A percentile compares a stretch with the other conserved stretches of the same genome.
These are phyloP conservation scores for Coluber constrictor DNA, from an alignment of 2,797 vertebrate genomes.

Conservation along the genomic window DNA sequence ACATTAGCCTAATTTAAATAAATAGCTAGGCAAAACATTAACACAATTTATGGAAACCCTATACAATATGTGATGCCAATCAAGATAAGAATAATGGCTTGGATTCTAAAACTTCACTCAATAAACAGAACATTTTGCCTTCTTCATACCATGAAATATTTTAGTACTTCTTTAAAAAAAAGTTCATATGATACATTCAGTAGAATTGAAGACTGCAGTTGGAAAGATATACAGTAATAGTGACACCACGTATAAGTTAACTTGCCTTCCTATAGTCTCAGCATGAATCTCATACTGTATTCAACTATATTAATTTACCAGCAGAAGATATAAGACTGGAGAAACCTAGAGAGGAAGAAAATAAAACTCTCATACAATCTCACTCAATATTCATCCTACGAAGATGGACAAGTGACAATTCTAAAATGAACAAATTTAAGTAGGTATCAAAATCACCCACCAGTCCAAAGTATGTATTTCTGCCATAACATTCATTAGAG, in stretches of 20 bases:
- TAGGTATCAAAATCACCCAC: background rate
- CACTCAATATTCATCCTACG: background rate
- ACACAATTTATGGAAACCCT: background rate
- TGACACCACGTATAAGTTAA: background rate
- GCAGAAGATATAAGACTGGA: background rate
- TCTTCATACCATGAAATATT: background rate
- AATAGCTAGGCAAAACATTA: background rate
- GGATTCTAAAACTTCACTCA: background rate
- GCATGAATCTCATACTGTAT: no score
- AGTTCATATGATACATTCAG: background rate
- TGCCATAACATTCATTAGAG: background rate
- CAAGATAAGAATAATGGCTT: background rate
- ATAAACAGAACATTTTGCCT: background rate
- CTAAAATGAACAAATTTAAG: background rate
- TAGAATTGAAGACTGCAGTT: background rate
- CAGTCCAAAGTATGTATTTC: background rate
- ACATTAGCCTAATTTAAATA: conserved; percentile 34
- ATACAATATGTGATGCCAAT: background rate
- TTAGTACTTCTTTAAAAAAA: background rate
- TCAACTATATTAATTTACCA: background rate
- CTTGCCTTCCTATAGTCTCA: background rate
- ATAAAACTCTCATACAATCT: background rate
- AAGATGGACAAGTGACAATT: background rate
- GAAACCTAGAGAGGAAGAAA: background rate
- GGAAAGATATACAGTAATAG: background rate